Conservation (phyloP, 2,113 vertebrate genomes). For the Noturus placidus region DNA sequence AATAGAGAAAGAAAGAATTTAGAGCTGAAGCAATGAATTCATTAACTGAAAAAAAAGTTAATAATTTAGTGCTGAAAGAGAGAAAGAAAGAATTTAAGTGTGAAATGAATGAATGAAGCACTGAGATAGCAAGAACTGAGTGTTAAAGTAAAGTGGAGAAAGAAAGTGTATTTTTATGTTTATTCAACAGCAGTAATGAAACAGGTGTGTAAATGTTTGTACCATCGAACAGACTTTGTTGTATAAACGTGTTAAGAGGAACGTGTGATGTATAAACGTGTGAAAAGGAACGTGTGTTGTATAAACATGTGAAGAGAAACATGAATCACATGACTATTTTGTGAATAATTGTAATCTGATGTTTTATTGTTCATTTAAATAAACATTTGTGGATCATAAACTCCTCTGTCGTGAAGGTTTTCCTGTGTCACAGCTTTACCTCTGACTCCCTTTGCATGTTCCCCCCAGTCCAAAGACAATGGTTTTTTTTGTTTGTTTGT, state of each 20-base stretch:
- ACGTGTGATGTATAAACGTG: too few species aligned
- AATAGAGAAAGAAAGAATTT: neutral
- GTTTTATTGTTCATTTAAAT: neutral
- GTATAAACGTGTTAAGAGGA: neutral
- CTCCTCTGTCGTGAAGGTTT: too few species aligned
- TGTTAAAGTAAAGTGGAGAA: neutral
- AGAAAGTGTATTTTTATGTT: neutral
- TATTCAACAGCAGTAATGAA: neutral
- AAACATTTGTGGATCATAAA: neutral
- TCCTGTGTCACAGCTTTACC: too few species aligned
- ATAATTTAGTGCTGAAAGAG: neutral
- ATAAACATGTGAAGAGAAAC: neutral
- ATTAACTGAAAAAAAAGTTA: too few species aligned
- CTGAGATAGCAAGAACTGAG: neutral
- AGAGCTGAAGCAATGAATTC: too few species aligned
- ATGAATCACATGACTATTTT: neutral
- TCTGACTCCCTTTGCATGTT: too few species aligned
- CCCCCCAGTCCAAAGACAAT: too few species aligned
- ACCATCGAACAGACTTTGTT: neutral
- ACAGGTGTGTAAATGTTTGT: neutral
- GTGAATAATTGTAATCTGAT: neutral
- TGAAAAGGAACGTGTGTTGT: neutral
- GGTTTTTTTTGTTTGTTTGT: too few species aligned
- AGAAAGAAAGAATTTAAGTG: neutral
- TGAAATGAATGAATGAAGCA: neutral